Conservation (phyloP, 2,888 invertebrate genomes). For the Drosophila suboccidentalis region DNA sequence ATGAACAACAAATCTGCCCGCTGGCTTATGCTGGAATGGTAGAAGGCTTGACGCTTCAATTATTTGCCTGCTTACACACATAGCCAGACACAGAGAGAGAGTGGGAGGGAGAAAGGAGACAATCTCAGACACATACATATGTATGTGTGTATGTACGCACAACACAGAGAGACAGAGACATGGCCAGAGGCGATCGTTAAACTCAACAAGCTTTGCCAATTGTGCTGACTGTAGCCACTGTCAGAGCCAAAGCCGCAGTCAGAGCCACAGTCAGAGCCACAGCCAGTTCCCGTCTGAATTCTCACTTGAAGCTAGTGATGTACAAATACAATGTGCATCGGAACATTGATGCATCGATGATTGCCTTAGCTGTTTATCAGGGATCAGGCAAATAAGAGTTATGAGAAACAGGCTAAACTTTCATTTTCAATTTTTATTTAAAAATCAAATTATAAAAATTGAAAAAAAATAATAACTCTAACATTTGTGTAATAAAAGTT, state of each 20-base stretch:
- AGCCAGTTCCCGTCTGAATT: conserved; percentile 10
- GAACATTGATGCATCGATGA: background rate
- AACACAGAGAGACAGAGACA: conserved; percentile 21
- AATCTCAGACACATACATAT: background rate
- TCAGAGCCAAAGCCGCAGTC: background rate
- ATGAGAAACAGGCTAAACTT: no score
- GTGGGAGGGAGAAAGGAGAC: background rate
- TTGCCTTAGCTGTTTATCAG: no score
- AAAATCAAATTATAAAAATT: no score
- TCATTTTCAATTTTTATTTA: no score
- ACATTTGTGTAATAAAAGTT: no score
- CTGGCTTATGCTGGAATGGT: conserved; percentile 47
- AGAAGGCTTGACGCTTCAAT: conserved; percentile 69
- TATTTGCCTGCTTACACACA: conserved; percentile 48
- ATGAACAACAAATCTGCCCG: conserved; percentile 30
- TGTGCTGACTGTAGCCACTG: conserved; percentile 7
- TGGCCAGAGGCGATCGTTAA: conserved; percentile 69
- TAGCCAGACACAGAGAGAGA: background rate
- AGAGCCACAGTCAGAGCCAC: background rate
- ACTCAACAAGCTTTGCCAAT: conserved; percentile 52
- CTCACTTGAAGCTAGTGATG: background rate
- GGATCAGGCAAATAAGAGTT: no score
- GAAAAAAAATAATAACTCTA: no score
- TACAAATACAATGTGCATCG: background rate
- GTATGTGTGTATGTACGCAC: no score